Evolutionary conservation across 2,797 vertebrate species (phyloP).

Genomic region (Mastacembelus armatus): DNA sequence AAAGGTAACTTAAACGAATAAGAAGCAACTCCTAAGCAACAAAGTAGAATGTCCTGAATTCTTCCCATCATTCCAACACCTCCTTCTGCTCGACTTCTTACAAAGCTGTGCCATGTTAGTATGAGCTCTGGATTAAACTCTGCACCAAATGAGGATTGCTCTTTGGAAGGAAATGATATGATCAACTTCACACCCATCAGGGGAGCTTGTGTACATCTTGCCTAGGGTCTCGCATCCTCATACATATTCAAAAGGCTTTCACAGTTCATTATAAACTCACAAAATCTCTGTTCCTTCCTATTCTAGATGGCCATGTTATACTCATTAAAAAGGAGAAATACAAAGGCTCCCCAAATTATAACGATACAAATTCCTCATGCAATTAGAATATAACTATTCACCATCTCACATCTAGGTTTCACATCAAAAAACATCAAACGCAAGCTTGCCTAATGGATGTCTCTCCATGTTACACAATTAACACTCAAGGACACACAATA

Average conservation of each 20-base stretch:
- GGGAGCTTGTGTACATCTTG: constrained; percentile 83
- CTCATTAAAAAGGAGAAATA: constrained; percentile 80
- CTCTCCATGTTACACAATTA: constrained; percentile 77
- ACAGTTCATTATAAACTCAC: constrained; percentile 81
- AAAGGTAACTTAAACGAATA: not conserved
- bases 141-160: constrained; percentile 72
- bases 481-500: constrained; percentile 83
- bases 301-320: constrained; percentile 70
- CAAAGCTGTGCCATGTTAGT: constrained; percentile 47
- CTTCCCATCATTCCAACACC: constrained; percentile 31
- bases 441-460: constrained; percentile 72
- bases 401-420: constrained; percentile 78
- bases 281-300: constrained; percentile 72
- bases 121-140: constrained; percentile 70
- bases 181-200: constrained; percentile 83
- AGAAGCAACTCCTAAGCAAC: constrained; percentile 1
- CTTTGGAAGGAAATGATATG: constrained; percentile 80
- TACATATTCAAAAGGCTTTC: constrained; percentile 83
- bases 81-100: constrained; percentile 59
- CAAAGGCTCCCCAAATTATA: constrained; percentile 81
- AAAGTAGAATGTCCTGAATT: constrained; percentile 15
- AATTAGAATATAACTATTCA: constrained; percentile 83
- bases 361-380: constrained; percentile 78
- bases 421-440: constrained; percentile 82
- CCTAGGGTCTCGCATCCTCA: constrained; percentile 80